These are phyloP conservation scores for Lepidothrix coronata DNA, from an alignment of 2,113 vertebrate genomes.

Conservation along the genomic window DNA sequence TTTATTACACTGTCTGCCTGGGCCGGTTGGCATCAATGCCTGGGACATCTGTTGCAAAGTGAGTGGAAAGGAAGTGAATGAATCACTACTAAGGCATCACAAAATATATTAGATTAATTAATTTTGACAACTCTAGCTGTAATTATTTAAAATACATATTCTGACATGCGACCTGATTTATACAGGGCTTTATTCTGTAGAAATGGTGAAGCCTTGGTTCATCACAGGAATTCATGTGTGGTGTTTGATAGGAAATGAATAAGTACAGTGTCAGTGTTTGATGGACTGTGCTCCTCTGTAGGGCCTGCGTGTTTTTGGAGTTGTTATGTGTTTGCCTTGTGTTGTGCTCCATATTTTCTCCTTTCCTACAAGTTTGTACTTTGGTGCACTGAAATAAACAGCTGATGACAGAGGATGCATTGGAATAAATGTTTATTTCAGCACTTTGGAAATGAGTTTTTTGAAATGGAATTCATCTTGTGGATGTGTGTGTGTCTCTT, in stretches of 20 bases:
- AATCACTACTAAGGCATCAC: background rate
- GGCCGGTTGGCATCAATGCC: background rate
- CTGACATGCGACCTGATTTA: background rate
- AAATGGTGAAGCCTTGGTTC: background rate
- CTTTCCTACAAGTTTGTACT: background rate
- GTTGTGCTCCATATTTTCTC: background rate
- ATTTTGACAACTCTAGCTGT: background rate
- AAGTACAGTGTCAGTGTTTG: background rate
- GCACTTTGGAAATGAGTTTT: conserved; percentile 52
- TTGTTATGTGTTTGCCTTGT: background rate
- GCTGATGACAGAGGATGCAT: background rate
- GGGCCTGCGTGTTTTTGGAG: background rate
- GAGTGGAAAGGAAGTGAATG: background rate
- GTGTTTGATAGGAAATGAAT: background rate
- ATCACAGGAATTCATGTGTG: background rate
- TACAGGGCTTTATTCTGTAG: background rate
- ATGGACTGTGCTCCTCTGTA: background rate
- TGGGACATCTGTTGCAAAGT: background rate
- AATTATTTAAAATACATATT: background rate
- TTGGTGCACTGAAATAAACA: background rate
- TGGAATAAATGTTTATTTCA: conserved; percentile 35
- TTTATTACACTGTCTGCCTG: background rate
- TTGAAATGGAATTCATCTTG: conserved; percentile 40
- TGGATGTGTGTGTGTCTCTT: conserved; percentile 3
- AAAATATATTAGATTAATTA: background rate